These are phyloP conservation scores for Mohoua ochrocephala DNA, from an alignment of 2,113 vertebrate species.

Conservation along the genomic window DNA sequence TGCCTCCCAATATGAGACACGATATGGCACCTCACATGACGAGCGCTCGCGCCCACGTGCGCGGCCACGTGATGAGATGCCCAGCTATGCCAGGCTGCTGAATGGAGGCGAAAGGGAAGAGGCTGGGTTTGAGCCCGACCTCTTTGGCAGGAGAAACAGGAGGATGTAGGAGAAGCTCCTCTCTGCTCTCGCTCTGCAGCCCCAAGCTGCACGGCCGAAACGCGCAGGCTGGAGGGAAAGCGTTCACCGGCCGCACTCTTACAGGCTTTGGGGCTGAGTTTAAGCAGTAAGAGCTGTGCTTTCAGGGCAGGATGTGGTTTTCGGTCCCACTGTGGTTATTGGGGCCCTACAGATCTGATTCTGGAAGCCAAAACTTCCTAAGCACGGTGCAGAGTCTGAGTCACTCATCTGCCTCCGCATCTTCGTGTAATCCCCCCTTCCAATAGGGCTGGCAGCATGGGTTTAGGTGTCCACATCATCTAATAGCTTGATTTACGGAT, in stretches of 20 bases:
- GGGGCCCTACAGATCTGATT: neutral
- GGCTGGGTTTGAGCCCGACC: neutral
- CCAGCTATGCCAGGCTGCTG: neutral
- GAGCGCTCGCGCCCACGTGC: neutral
- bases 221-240: fast-evolving
- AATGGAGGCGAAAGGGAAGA: neutral
- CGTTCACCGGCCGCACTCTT: fast-evolving
- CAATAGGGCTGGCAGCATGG: fast-evolving
- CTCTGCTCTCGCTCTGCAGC: neutral
- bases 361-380: neutral
- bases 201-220: fast-evolving
- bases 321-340: neutral
- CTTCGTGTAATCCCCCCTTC: fast-evolving
- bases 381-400: neutral
- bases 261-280: neutral
- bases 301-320: neutral
- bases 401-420: fast-evolving
- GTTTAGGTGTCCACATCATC: neutral
- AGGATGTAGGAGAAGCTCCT: neutral
- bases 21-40: slow-evolving; percentile 32
- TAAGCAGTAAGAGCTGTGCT: neutral
- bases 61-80: neutral
- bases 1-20: neutral
- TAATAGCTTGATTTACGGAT: neutral
- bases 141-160: neutral